phyloP scores from a whole-genome alignment of 2,888 invertebrate species.

The Xestoiulus laeticollis region DNA sequence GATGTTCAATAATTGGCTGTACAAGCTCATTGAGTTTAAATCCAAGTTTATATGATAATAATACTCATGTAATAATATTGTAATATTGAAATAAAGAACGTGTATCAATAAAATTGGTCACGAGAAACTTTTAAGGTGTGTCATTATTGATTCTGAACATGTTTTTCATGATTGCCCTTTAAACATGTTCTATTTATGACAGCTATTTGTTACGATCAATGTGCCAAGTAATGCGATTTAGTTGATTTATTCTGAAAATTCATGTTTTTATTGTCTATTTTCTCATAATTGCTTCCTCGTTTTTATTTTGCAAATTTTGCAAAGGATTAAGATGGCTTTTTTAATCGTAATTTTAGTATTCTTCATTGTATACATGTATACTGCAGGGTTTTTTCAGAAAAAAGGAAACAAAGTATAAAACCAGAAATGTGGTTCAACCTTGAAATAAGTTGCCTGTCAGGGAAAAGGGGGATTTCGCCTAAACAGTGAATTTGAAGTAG shows the following conservation, averaged over 20 bases:
- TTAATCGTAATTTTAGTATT: background rate
- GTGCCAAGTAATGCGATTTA: background rate
- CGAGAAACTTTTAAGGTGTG: too few species aligned
- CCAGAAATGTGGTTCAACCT: constrained; percentile 8
- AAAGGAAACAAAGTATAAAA: background rate
- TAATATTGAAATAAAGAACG: background rate
- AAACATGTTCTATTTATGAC: background rate
- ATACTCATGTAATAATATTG: background rate
- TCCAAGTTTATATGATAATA: constrained; percentile 6
- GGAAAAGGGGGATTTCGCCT: background rate
- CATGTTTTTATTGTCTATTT: background rate
- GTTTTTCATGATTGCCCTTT: background rate
- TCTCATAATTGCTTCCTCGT: background rate
- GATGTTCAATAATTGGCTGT: too few species aligned
- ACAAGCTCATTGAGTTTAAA: too few species aligned
- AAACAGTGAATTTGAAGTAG: background rate
- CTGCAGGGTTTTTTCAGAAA: background rate
- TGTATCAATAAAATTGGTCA: too few species aligned
- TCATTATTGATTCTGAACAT: background rate
- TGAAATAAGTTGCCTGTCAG: background rate
- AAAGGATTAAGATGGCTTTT: background rate
- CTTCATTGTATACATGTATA: background rate
- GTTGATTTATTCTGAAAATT: background rate
- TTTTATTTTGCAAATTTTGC: background rate
- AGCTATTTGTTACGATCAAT: background rate